A percentile compares a stretch with the other conserved stretches of the same genome.
phyloP scores from a whole-genome alignment of 2,888 invertebrate genomes.

The Thumatha senex region DNA sequence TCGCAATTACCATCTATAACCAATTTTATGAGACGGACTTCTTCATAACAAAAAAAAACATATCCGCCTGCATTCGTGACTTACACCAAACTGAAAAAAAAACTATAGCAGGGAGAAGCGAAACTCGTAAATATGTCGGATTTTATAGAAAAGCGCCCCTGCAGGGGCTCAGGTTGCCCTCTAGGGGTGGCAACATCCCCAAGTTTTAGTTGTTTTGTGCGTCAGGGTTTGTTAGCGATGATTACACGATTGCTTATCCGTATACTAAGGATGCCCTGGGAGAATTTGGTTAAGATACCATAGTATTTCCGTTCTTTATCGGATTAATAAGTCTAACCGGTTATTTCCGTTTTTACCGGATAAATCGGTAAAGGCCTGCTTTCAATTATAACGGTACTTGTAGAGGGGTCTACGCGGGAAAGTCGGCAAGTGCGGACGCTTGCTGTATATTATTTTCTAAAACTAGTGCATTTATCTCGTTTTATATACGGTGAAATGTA shows the following conservation, averaged over 20 bases:
- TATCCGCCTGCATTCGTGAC: conserved; percentile 34
- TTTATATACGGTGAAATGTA: no score
- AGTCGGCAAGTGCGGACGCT: no score
- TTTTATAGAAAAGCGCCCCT: conserved; percentile 70
- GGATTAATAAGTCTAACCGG: no score
- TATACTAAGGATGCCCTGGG: conserved; percentile 28
- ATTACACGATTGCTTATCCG: conserved; percentile 68
- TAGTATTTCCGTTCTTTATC: neutral
- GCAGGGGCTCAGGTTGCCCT: conserved; percentile 25
- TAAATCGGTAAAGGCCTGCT: no score
- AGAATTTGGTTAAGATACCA: conserved; percentile 10
- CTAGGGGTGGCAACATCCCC: conserved; percentile 46
- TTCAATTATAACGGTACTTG: no score
- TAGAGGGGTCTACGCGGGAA: no score
- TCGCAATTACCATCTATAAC: neutral
- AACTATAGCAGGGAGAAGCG: conserved; percentile 52
- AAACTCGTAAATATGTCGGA: conserved; percentile 77
- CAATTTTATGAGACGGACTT: neutral
- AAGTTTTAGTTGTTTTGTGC: conserved; percentile 44
- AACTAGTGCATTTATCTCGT: no score
- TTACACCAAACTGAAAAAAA: conserved; percentile 29
- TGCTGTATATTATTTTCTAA: no score
- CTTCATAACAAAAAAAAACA: neutral
- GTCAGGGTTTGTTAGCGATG: conserved; percentile 54
- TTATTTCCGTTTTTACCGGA: no score